phyloP scores from a whole-genome alignment of 1,140 invertebrate species.

The Gryllus bimaculatus region DNA sequence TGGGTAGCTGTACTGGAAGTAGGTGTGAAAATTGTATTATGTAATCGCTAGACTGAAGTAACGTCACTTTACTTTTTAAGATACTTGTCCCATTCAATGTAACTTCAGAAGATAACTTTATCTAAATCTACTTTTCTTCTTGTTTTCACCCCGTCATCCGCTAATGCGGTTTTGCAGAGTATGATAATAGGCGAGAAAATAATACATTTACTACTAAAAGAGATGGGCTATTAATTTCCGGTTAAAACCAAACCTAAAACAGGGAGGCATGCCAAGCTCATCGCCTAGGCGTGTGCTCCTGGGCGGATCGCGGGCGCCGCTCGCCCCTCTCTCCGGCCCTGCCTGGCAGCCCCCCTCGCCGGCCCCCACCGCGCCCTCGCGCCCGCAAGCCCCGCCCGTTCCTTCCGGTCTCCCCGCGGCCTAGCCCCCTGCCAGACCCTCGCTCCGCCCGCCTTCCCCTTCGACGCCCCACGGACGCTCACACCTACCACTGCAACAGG shows the following conservation, averaged over 20 bases:
- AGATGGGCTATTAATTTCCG: constrained; percentile 18
- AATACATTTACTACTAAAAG: constrained; percentile 16
- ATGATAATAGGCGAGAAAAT: constrained; percentile 14
- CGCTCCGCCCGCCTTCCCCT: too few relatives aligned
- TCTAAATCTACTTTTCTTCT: neutral
- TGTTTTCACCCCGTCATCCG: neutral
- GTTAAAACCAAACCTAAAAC: constrained; percentile 12
- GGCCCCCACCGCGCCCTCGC: neutral
- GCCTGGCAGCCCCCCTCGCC: neutral
- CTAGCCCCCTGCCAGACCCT: too few relatives aligned
- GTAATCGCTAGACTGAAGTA: too few relatives aligned
- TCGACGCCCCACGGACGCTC: too few relatives aligned
- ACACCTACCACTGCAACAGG: too few relatives aligned
- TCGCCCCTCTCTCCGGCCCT: neutral
- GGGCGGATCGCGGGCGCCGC: neutral
- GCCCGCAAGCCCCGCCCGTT: neutral
- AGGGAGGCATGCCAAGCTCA: neutral
- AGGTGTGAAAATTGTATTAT: too few relatives aligned
- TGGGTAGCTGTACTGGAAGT: too few relatives aligned
- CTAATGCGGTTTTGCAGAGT: neutral
- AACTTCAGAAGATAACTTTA: neutral
- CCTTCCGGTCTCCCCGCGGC: neutral
- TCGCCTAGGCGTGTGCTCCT: neutral
- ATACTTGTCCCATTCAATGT: neutral
- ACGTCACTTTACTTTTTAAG: too few relatives aligned